Conservation (phyloP, 37 sponge, comb jelly and placozoan species). For the Amphimedon queenslandica region DNA sequence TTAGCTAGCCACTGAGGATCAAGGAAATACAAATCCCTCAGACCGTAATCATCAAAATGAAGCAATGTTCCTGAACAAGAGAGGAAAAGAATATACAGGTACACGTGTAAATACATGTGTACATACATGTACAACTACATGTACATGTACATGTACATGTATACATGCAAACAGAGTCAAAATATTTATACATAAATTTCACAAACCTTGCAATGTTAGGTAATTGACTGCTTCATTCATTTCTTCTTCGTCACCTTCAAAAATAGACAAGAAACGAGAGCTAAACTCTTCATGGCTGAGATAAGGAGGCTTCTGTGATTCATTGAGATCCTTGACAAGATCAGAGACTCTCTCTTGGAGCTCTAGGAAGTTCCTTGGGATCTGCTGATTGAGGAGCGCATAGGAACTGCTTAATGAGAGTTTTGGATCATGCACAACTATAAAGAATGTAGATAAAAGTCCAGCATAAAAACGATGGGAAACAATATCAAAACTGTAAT, state of each 20-base stretch:
- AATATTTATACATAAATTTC: neutral
- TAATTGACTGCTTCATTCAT: slow-evolving; percentile 73
- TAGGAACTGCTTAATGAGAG: slow-evolving; percentile 31
- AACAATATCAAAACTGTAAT: neutral
- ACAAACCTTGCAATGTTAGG: slow-evolving; percentile 69
- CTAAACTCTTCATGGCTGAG: slow-evolving; percentile 20
- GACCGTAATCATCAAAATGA: slow-evolving; percentile 72
- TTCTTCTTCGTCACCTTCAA: slow-evolving; percentile 74
- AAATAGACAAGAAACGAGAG: slow-evolving; percentile 17
- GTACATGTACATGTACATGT: neutral
- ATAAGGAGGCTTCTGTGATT: slow-evolving; percentile 26
- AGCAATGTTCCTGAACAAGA: slow-evolving; percentile 64
- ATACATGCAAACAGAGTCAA: neutral
- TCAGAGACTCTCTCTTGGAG: slow-evolving; percentile 53
- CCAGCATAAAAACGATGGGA: too few relatives aligned
- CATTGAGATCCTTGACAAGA: slow-evolving; percentile 4
- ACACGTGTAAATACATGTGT: neutral
- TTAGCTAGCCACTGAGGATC: slow-evolving; percentile 93
- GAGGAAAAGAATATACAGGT: neutral
- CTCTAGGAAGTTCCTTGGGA: slow-evolving; percentile 50
- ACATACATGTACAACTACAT: neutral
- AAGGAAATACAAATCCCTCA: slow-evolving; percentile 80
- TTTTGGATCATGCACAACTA: slow-evolving; percentile 55
- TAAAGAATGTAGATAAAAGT: neutral
- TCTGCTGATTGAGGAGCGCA: slow-evolving; percentile 59